Base-by-base conservation (phyloP, 2,888 invertebrate genomes). In the Mimas tiliae region DNA sequence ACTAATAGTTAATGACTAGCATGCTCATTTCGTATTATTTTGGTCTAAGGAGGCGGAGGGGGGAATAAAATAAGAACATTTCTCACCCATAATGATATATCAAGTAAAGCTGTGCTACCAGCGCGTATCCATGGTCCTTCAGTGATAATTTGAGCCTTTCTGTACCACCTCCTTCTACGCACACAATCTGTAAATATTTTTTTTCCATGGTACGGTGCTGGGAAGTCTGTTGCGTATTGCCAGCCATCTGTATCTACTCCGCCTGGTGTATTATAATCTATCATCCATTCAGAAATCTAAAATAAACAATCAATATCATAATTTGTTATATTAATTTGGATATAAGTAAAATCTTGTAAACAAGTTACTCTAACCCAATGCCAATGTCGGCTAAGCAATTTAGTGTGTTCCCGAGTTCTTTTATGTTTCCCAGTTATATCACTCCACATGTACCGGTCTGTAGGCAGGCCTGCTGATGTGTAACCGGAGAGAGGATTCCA, bases 141-240 rank as follows among this genome's bases (percentile, higher is more conserved):
- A 7, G 97, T 97, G 19, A 95, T 95, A 48, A 98, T 94, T 70
- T 97, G 96, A 78, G 98, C 98, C 80, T 96, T 96, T 75, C 98
- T 95, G 79, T 95, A 96, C 98, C 98, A 98, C 64, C 97, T 94
- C 53, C 98, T 93, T 14, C 98, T 94, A 33, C 98, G 94, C 0
- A 98, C 98, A 81, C 97, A 98, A 87, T 98, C 98, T 0, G 98
- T 98, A 72, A 98, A 96, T 72, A 96, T 95, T 88, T 98, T 98
- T 76, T 96, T 95, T 0, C 96, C 96, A 81, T 98, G 98, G 86
- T 97, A 98, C 11, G 96, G 95, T 0, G 97, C 95, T 0, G 98
- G 98, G 83, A 98, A 98, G 89, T 98, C 98, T 0, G 97, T 96
- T 0, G 98, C 98, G 87, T 98, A 98, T 83, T 98, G 98, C 98